Evolutionary conservation across 2,888 invertebrate species (phyloP), one percentile per base, ranked within the genome.

Genomic region (Melinaea menophilus): DNA sequence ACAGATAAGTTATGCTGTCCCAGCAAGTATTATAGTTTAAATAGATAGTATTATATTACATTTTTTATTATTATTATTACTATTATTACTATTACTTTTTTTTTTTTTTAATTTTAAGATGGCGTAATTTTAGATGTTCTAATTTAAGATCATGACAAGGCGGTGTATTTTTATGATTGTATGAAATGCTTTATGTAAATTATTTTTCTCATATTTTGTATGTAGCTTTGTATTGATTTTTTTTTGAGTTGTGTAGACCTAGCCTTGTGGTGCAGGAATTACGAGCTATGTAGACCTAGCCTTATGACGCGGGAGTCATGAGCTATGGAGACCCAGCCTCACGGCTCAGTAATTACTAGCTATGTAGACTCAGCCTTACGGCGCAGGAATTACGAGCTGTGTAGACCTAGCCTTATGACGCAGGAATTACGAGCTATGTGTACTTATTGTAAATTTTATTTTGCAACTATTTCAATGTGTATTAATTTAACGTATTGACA

Each of bases 111-210:
- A 80, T 77, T 78, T 71, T 88, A 89, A 88, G 90, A 90, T 89
- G 89, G 89, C 90, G 88, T 89, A 85, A 80, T 84, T 79, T 86
- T 84, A 88, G 88, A 84, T 86, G 86, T 88, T 88, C 85, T 78
- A 79, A 82, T 81, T 81, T 72, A 84, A 82, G 80, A 85, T 83
- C 89, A 88, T 90, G 90, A 89, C 90, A 89, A 87, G 85, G 83
- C 81, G 80, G 78, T 81, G 84, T 79, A 83, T 85, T 84, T 22
- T 75, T 78, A 78, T 76, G 69, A 71, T 74, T 75, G 76, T 84
- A 79, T 79, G 77, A 75, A 75, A 79, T 81, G 82, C 81, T 84
- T 79, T 78, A 77, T 85, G 81, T 86, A 81, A 84, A 81, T 82
- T 82, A 81, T 80, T 77, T 71, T 71, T 73, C 58, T 62, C 65